Percentiles rank a stretch among this genome's conserved stretches.
phyloP scores from a whole-genome alignment of 2,888 invertebrate species.

The Chromoteleia sp. region DNA sequence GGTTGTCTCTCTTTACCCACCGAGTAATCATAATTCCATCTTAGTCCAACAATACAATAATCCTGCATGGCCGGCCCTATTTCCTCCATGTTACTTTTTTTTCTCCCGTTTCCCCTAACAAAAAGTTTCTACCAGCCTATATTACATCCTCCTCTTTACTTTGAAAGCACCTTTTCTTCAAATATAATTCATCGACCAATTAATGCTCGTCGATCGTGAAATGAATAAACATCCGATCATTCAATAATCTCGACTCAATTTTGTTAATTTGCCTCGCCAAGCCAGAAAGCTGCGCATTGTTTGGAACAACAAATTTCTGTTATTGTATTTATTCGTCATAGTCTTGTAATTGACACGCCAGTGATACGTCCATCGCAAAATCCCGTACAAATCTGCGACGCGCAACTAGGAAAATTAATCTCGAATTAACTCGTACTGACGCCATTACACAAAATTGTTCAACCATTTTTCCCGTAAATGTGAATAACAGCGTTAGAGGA shows the following conservation, averaged over 20 bases:
- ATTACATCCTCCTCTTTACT: too few relatives aligned
- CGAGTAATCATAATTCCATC: constrained; percentile 40
- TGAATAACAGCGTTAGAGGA: constrained; percentile 1
- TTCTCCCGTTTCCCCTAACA: neutral
- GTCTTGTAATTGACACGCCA: neutral
- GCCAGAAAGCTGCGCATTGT: neutral
- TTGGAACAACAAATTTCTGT: neutral
- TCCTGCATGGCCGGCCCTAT: constrained; percentile 43
- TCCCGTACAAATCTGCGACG: constrained; percentile 12
- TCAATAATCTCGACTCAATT: too few relatives aligned
- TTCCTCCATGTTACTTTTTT: constrained; percentile 54
- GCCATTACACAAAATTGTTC: constrained; percentile 64
- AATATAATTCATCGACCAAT: too few relatives aligned
- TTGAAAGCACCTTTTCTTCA: too few relatives aligned
- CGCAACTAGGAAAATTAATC: constrained; percentile 54
- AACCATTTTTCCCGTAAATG: constrained; percentile 55
- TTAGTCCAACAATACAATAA: constrained; percentile 40
- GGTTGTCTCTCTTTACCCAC: constrained; percentile 30
- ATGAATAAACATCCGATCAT: too few relatives aligned
- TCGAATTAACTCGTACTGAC: constrained; percentile 58
- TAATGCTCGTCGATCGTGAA: too few relatives aligned
- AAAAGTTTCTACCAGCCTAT: neutral
- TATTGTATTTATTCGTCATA: neutral
- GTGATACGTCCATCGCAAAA: neutral
- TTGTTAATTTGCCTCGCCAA: too few relatives aligned